Percentiles rank a stretch among this genome's conserved stretches.
Evolutionary conservation across 2,888 invertebrate genomes (phyloP).

Genomic region (Agonopterix heracliana): DNA sequence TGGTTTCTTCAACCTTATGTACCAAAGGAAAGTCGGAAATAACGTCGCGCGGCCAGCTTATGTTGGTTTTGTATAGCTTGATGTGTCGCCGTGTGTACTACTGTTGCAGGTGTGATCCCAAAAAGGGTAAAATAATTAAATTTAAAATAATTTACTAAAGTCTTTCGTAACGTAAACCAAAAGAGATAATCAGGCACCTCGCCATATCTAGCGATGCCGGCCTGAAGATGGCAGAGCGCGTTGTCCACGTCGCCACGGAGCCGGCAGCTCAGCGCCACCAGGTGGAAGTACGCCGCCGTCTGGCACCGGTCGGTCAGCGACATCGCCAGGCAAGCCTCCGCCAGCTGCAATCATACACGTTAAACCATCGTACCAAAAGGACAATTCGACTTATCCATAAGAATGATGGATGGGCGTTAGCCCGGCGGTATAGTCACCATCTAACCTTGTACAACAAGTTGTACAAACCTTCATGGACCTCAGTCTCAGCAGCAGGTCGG

Average conservation of each 20-base stretch:
- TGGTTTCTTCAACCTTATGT: no score
- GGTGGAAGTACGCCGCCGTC: slow-evolving; percentile 45
- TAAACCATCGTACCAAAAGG: background rate
- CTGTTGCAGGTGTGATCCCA: no score
- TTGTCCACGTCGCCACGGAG: slow-evolving; percentile 41
- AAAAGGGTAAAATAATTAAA: no score
- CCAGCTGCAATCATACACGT: slow-evolving; percentile 30
- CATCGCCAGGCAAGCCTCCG: slow-evolving; percentile 52
- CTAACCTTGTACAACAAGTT: no score
- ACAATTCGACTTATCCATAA: background rate
- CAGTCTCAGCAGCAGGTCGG: slow-evolving; percentile 54
- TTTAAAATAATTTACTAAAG: no score
- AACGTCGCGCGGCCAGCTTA: no score
- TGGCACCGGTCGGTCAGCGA: slow-evolving; percentile 38
- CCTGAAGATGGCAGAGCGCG: slow-evolving; percentile 41
- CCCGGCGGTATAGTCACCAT: no score
- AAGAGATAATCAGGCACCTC: background rate
- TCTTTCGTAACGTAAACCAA: no score
- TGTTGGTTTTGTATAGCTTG: no score
- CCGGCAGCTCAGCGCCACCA: slow-evolving; percentile 50
- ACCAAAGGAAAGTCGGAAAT: no score
- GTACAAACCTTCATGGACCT: slow-evolving; percentile 41
- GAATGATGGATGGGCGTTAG: no score
- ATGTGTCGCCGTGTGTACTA: no score
- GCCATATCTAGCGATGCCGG: background rate